A percentile compares a stretch with the other conserved stretches of the same genome.
Evolutionary conservation across 2,888 invertebrate genomes (phyloP).

Genomic region (Meliscaeva auricollis): DNA sequence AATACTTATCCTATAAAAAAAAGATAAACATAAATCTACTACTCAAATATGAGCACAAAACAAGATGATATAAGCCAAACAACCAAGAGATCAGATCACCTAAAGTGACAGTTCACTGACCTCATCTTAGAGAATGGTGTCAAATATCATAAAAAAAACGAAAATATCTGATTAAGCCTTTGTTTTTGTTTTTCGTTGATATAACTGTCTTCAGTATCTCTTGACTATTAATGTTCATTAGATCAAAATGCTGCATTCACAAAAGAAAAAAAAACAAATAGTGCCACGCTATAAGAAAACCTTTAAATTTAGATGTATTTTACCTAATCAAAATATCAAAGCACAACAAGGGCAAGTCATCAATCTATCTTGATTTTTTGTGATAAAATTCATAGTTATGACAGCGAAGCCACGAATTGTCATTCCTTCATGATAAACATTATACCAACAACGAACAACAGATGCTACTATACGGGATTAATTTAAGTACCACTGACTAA

Average conservation of each 20-base stretch:
- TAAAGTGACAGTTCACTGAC: slow-evolving; percentile 10
- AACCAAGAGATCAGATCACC: not conserved
- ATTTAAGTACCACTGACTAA: not conserved
- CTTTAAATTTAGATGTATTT: no score
- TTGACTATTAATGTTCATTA: not conserved
- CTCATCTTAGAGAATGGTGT: slow-evolving; percentile 6
- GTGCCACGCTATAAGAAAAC: not conserved
- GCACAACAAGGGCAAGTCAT: not conserved
- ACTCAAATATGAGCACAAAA: not conserved
- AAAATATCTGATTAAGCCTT: not conserved
- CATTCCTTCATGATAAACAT: no score
- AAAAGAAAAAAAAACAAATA: not conserved
- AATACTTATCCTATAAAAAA: no score
- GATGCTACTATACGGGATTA: not conserved
- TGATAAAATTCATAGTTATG: not conserved
- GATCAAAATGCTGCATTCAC: no score
- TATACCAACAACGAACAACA: no score
- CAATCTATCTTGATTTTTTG: not conserved
- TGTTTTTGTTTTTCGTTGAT: not conserved
- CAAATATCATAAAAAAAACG: slow-evolving; percentile 5
- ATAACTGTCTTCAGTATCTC: not conserved
- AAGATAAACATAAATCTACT: no score
- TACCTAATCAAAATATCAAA: not conserved
- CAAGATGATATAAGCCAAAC: not conserved
- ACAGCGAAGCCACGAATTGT: no score